phyloP scores from a whole-genome alignment of 2,797 vertebrate genomes.

The Mareca strepera region DNA sequence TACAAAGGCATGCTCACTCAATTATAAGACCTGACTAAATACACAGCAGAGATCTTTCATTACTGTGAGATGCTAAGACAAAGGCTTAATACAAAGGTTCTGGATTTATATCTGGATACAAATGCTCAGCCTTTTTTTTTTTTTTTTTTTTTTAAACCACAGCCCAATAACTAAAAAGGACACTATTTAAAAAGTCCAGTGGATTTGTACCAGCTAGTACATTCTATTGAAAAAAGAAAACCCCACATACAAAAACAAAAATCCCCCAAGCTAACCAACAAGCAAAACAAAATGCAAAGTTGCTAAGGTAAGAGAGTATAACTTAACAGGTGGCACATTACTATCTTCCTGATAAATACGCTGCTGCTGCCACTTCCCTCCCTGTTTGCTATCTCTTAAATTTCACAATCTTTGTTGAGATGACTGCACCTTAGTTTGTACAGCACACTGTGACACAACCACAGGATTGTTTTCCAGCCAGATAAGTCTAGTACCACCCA shows the following conservation, averaged over 20 bases:
- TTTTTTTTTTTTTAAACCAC: background rate
- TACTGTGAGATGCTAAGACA: background rate
- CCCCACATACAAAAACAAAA: background rate
- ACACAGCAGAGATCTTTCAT: background rate
- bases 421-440: conserved; percentile 27
- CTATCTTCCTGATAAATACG: background rate
- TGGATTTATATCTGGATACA: background rate
- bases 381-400: conserved; percentile 6
- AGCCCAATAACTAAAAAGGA: background rate
- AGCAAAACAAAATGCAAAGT: background rate
- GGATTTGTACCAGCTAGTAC: background rate
- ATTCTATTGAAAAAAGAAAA: background rate
- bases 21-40: background rate
- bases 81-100: background rate
- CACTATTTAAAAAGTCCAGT: background rate
- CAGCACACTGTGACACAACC: background rate
- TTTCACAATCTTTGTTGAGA: background rate
- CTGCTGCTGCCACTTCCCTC: background rate
- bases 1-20: background rate
- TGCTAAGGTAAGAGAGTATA: background rate
- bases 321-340: background rate
- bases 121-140: background rate
- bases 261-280: background rate
- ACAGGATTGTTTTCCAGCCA: conserved; percentile 18
- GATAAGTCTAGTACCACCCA: background rate